Percentiles rank a stretch among this genome's conserved stretches.
Evolutionary conservation across 2,888 invertebrate species (phyloP).

Genomic region (Drosophila greeni): DNA sequence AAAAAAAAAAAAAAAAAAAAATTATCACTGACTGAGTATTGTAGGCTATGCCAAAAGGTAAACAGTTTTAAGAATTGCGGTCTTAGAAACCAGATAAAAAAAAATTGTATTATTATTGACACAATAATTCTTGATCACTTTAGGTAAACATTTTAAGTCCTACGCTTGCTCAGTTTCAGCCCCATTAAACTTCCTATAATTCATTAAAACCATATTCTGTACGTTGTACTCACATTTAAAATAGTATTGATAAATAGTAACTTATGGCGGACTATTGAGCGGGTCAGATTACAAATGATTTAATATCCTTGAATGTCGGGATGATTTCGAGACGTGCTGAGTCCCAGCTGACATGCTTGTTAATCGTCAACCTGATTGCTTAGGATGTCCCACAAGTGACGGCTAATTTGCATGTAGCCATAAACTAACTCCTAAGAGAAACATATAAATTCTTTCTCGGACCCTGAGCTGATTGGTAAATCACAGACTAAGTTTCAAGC

Average conservation of each 20-base stretch:
- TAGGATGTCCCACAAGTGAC: constrained; percentile 26
- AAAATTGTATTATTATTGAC: too few relatives aligned
- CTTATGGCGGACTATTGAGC: too few relatives aligned
- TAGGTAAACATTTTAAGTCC: too few relatives aligned
- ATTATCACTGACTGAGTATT: background rate
- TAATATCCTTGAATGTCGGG: constrained; percentile 6
- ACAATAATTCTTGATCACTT: too few relatives aligned
- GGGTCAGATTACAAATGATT: too few relatives aligned
- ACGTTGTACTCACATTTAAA: too few relatives aligned
- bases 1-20: background rate
- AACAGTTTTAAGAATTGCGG: background rate
- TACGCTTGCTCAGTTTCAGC: too few relatives aligned
- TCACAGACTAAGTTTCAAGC: constrained; percentile 19
- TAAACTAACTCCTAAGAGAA: constrained; percentile 37
- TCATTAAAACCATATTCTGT: too few relatives aligned
- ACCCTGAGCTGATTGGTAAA: background rate
- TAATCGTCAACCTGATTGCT: constrained; percentile 26
- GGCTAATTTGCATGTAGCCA: constrained; percentile 52
- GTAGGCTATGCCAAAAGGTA: background rate
- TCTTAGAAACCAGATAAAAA: too few relatives aligned
- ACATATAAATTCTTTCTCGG: constrained; percentile 16
- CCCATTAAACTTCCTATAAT: too few relatives aligned
- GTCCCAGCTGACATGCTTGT: constrained; percentile 20
- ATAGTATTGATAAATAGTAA: too few relatives aligned
- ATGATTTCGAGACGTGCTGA: constrained; percentile 2